A percentile compares a stretch with the other conserved stretches of the same genome.
Evolutionary conservation across 2,797 vertebrate species (phyloP).

Genomic region (Glyptemys insculpta): DNA sequence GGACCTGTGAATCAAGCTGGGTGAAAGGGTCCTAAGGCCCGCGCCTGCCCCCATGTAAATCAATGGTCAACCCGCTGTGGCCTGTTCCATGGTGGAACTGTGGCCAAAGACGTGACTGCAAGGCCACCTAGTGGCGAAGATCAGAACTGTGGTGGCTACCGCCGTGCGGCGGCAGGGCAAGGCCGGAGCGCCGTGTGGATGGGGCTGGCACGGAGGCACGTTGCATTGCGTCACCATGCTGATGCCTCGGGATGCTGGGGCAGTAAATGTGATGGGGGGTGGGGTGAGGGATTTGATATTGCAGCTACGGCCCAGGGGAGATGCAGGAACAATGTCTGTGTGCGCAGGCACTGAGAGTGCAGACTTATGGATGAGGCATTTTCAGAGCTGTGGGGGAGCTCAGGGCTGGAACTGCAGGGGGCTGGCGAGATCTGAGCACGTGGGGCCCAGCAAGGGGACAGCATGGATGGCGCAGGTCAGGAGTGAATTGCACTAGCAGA

Average conservation of each 20-base stretch:
- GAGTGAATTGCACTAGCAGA: background rate
- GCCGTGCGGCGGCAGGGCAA: fast-evolving
- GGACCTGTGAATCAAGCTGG: background rate
- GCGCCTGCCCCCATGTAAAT: background rate
- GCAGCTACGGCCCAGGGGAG: background rate
- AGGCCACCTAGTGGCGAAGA: background rate
- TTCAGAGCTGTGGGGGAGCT: too few species aligned
- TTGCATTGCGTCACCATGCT: background rate
- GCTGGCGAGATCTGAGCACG: background rate
- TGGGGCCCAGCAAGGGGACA: background rate
- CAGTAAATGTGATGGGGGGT: background rate
- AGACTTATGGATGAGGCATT: background rate
- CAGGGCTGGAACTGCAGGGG: background rate
- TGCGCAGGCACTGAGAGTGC: background rate
- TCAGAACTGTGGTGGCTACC: background rate
- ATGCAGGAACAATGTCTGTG: background rate
- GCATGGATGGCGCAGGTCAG: background rate
- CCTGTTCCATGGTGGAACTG: background rate
- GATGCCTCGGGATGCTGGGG: background rate
- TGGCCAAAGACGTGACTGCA: background rate
- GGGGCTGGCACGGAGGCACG: background rate
- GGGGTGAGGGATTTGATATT: background rate
- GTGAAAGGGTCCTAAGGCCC: background rate
- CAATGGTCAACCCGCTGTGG: background rate
- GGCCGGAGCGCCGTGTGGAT: background rate